Evolutionary conservation across 2,888 invertebrate genomes (phyloP), one percentile per base, ranked within the genome.

Genomic region (Meteorus cinctellus): DNA sequence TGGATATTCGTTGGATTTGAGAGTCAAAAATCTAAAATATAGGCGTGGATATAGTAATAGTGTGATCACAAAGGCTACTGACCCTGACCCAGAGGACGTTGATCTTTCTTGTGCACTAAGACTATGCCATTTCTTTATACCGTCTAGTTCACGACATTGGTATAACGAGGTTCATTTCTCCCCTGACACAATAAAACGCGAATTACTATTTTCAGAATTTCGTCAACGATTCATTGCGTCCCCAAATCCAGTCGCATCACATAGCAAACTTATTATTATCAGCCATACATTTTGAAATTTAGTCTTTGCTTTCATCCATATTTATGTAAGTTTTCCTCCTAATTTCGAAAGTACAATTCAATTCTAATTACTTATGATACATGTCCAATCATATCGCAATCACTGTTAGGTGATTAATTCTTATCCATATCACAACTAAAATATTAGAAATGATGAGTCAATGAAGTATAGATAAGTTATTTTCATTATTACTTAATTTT

Each of bases 41-140:
- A 63, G 63, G 74, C 75, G 63, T 48, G 45, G 14, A 36, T 41
- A 66, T n/a, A 65, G 72, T 41, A n/a, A 24, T 51, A n/a, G 55
- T 55, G 55, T 82, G 78, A 78, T 86, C 84, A 82, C 84, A 88
- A 88, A 88, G 88, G 89, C 87, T 88, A 88, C 84, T 88, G 89
- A 89, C 88, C 89, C 89, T 86, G 87, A 88, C 85, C 87, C 84
- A 86, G 86, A 85, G 88, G 88, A 86, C 89, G 88, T 88, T 89
- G 89, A 86, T 89, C 88, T 86, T 88, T 84, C 82, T 84, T 83
- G 87, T 87, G 84, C 81, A 82, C 82, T 82, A 83, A 80, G 80
- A 76, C 81, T 83, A 80, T 29, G 80, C 84, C 81, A 79, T 82
- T 85, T 86, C 77, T 78, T 79, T 77, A 79, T 75, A 67, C 71